Evolutionary conservation across 2,888 invertebrate genomes (phyloP).

Genomic region (Argynnis bischoffii): DNA sequence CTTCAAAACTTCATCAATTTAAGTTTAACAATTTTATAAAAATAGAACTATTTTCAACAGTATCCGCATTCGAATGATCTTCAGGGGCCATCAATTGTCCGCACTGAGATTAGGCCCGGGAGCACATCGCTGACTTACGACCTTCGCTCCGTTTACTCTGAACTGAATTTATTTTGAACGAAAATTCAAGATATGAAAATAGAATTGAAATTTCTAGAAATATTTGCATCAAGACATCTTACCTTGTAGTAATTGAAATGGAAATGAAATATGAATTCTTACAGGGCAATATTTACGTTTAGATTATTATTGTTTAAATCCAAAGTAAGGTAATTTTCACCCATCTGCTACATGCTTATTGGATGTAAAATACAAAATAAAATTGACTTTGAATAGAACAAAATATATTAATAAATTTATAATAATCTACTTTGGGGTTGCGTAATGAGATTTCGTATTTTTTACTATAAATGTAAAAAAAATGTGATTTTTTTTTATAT

Average conservation of each 20-base stretch:
- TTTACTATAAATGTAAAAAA: no score
- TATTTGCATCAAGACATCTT: conserved; percentile 8
- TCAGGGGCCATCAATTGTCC: conserved; percentile 19
- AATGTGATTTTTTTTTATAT: no score
- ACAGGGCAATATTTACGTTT: not conserved
- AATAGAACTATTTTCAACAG: conserved; percentile 7
- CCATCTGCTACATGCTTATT: no score
- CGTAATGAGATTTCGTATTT: no score
- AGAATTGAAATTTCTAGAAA: conserved; percentile 10
- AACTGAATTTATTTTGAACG: conserved; percentile 12
- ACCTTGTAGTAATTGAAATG: not conserved
- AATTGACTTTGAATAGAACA: no score
- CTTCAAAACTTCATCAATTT: conserved; percentile 8
- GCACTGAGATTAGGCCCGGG: conserved; percentile 21
- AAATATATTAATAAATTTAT: no score
- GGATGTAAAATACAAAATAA: no score
- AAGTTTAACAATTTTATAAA: conserved; percentile 2
- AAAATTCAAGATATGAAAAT: conserved; percentile 22
- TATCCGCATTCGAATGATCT: conserved; percentile 12
- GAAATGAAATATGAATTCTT: not conserved
- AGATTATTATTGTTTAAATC: not conserved
- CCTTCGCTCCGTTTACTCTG: conserved; percentile 14
- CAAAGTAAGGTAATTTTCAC: no score
- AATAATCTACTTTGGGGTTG: no score
- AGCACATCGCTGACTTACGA: conserved; percentile 24